phyloP scores from a whole-genome alignment of 2,888 invertebrate species.

The Polydrusus cervinus region DNA sequence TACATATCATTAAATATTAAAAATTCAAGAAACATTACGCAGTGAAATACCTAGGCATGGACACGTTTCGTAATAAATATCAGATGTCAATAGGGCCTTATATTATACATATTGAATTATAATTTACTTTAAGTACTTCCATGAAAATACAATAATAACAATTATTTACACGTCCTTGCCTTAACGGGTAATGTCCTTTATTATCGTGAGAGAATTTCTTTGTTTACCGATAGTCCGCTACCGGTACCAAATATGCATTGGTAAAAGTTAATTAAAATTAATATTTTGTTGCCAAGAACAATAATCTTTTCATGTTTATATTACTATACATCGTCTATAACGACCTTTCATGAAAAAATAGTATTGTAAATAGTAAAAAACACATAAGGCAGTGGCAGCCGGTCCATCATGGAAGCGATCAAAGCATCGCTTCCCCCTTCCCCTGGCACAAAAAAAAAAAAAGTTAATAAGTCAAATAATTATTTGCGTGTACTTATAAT shows the following conservation, averaged over 20 bases:
- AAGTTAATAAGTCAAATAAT: too few relatives aligned
- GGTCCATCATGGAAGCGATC: too few relatives aligned
- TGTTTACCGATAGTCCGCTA: not conserved
- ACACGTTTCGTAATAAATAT: constrained; percentile 32
- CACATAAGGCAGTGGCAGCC: too few relatives aligned
- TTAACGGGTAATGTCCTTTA: constrained; percentile 46
- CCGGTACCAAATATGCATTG: too few relatives aligned
- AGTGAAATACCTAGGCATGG: not conserved
- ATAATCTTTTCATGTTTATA: not conserved
- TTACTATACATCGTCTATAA: too few relatives aligned
- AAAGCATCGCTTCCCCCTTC: too few relatives aligned
- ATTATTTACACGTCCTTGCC: constrained; percentile 48
- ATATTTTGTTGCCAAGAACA: not conserved
- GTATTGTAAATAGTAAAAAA: too few relatives aligned
- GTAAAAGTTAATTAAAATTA: constrained; percentile 13
- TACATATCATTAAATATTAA: not conserved
- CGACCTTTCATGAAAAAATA: not conserved
- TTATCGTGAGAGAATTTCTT: constrained; percentile 40
- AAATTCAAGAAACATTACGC: not conserved
- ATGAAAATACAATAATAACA: constrained; percentile 45
- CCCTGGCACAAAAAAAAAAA: too few relatives aligned
- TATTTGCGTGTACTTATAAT: too few relatives aligned
- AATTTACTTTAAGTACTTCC: constrained; percentile 31
- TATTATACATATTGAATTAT: constrained; percentile 25
- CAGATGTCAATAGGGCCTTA: constrained; percentile 22